phyloP scores from a whole-genome alignment of 2,797 vertebrate genomes.

The Oreochromis mossambicus region DNA sequence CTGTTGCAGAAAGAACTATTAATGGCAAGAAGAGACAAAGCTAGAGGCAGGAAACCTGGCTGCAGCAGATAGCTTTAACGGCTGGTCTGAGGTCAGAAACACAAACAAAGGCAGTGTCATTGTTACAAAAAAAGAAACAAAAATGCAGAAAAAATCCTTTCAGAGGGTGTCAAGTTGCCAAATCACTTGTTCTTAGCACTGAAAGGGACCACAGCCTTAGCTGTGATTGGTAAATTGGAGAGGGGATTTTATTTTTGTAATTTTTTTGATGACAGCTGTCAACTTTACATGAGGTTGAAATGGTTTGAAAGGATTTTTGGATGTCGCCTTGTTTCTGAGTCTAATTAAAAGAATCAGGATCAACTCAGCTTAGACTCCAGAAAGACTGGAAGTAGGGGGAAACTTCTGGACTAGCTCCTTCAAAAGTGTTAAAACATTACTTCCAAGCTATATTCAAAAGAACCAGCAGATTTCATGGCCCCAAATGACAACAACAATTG shows the following conservation, averaged over 20 bases:
- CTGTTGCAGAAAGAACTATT: background rate
- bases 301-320: background rate
- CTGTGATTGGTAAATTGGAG: background rate
- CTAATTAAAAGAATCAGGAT: background rate
- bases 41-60: constrained; percentile 31
- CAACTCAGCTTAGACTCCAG: background rate
- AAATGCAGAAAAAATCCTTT: background rate
- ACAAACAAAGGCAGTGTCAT: background rate
- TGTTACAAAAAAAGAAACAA: background rate
- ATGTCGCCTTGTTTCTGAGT: background rate
- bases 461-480: background rate
- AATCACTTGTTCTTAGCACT: background rate
- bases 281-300: background rate
- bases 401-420: background rate
- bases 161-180: background rate
- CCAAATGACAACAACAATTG: background rate
- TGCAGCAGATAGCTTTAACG: constrained; percentile 29
- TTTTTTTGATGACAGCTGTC: background rate
- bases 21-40: background rate
- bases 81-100: background rate
- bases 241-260: background rate
- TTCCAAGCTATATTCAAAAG: background rate
- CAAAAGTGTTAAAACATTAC: background rate
- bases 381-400: background rate
- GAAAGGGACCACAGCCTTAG: background rate